phyloP scores from a whole-genome alignment of 2,113 vertebrate species.

The Cricetomys ansorgei region DNA sequence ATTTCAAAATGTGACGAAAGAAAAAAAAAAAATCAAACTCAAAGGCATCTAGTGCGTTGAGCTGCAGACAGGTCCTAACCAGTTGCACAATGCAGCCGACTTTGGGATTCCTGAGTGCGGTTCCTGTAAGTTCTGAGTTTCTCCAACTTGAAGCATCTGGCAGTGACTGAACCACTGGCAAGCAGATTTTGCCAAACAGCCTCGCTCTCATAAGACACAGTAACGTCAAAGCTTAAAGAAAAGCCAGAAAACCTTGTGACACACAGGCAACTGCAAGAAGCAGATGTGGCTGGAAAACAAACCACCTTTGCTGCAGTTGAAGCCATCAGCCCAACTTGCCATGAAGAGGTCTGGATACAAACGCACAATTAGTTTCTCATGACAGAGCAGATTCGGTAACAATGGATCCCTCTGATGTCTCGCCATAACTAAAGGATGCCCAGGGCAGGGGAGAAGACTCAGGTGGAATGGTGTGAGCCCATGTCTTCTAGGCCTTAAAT shows the following conservation, averaged over 20 bases:
- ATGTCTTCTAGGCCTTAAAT: background rate
- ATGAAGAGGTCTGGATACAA: constrained; percentile 51
- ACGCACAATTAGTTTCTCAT: background rate
- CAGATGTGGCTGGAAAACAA: constrained; percentile 52
- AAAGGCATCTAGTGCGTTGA: constrained; percentile 62
- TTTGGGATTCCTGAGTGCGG: constrained; percentile 87
- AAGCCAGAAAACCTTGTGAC: constrained; percentile 56
- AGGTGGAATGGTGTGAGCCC: background rate
- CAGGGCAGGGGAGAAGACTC: background rate
- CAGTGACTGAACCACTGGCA: background rate
- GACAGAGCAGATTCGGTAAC: constrained; percentile 57
- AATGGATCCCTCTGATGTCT: background rate
- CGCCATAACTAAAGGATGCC: background rate
- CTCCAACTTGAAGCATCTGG: constrained; percentile 78
- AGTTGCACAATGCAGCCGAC: constrained; percentile 78
- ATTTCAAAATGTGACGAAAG: constrained; percentile 75
- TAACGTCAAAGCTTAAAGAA: constrained; percentile 74
- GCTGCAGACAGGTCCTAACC: constrained; percentile 61
- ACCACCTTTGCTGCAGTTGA: constrained; percentile 52
- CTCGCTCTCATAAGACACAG: constrained; percentile 71
- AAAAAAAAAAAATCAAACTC: constrained; percentile 62
- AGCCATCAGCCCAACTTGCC: constrained; percentile 63
- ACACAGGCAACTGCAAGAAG: background rate
- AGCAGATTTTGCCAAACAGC: constrained; percentile 35
- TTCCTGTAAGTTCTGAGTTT: constrained; percentile 84